phyloP scores from a whole-genome alignment of 2,888 invertebrate genomes.

The Erpobdella octoculata region DNA sequence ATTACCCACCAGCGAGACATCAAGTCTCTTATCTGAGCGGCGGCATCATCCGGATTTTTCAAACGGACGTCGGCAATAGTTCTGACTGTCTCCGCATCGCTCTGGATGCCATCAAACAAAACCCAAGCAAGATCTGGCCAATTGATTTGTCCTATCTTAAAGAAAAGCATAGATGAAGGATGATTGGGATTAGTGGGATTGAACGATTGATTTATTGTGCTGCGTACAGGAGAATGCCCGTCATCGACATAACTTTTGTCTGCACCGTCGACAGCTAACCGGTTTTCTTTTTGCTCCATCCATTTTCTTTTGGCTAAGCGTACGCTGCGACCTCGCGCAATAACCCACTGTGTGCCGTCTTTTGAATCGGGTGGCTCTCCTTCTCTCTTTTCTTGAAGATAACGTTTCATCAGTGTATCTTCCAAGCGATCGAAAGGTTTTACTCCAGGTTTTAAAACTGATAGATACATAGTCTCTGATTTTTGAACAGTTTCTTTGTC shows the following conservation, averaged over 20 bases:
- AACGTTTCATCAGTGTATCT: conserved; percentile 4
- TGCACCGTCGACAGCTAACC: neutral
- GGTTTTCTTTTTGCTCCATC: conserved; percentile 7
- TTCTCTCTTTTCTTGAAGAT: neutral
- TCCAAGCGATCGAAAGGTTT: conserved; percentile 21
- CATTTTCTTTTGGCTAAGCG: conserved; percentile 21
- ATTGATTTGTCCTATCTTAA: conserved; percentile 37
- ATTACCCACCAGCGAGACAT: conserved; percentile 40
- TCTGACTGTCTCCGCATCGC: conserved; percentile 35
- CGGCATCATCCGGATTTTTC: conserved; percentile 35
- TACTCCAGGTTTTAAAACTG: conserved; percentile 33
- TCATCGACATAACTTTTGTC: conserved; percentile 9
- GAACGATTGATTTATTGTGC: conserved; percentile 5
- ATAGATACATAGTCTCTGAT: conserved; percentile 38
- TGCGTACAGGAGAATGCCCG: conserved; percentile 7
- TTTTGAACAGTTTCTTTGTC: conserved; percentile 37
- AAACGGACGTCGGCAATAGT: conserved; percentile 38
- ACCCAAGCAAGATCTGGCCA: conserved; percentile 39
- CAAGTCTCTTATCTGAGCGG: conserved; percentile 37
- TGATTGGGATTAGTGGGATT: conserved; percentile 24
- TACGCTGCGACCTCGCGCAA: conserved; percentile 36
- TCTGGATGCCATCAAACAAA: conserved; percentile 37
- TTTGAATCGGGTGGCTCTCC: conserved; percentile 16
- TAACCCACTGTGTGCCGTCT: conserved; percentile 38
- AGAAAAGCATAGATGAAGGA: conserved; percentile 37